A percentile compares a stretch with the other conserved stretches of the same genome.
These are phyloP conservation scores for Grammomys surdaster DNA, from an alignment of 2,113 vertebrate species.

Conservation along the genomic window DNA sequence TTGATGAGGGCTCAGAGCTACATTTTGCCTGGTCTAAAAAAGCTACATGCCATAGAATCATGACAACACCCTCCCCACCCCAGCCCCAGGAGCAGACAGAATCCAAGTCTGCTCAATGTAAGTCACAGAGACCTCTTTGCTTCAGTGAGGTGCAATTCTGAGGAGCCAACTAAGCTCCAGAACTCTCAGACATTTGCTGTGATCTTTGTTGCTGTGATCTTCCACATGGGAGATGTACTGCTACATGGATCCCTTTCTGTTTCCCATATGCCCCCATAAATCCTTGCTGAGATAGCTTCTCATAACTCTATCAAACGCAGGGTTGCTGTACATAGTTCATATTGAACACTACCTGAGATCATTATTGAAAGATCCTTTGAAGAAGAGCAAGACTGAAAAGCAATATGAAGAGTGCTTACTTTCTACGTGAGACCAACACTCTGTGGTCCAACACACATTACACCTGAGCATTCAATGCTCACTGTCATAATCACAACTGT, in stretches of 20 bases:
- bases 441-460: neutral
- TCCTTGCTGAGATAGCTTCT: neutral
- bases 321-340: neutral
- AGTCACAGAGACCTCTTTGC: neutral
- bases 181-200: neutral
- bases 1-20: neutral
- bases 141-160: neutral
- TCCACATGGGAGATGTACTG: neutral
- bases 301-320: neutral
- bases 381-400: neutral
- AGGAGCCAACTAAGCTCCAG: neutral
- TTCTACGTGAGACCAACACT: neutral
- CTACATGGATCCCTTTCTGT: neutral
- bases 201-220: neutral
- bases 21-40: too few species aligned
- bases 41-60: neutral
- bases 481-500: neutral
- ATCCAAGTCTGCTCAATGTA: neutral
- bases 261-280: rapidly evolving
- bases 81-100: neutral
- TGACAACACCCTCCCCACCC: too few species aligned
- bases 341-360: neutral
- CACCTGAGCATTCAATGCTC: neutral
- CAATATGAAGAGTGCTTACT: neutral
- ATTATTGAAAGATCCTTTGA: neutral